Conservation (phyloP, 53 echinoderm and acorn worm genomes). For the Pentamera pediparva region DNA sequence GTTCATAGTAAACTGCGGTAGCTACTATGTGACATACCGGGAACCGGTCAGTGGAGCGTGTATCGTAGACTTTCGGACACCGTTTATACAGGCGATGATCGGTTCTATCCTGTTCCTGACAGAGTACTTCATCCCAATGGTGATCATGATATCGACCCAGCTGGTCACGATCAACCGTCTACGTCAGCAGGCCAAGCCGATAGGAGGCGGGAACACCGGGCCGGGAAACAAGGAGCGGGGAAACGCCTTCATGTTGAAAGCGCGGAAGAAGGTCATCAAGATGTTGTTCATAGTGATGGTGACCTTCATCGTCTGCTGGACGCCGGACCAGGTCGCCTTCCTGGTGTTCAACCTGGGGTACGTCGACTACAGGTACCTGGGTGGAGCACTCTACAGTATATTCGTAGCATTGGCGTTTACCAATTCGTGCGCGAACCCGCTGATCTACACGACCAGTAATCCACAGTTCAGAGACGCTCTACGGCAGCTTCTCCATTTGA, state of each 20-base stretch:
- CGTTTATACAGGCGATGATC: constrained; percentile 38
- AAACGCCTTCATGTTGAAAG: constrained; percentile 20
- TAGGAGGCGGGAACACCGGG: background rate
- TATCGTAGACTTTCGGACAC: constrained; percentile 45
- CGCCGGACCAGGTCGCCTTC: constrained; percentile 41
- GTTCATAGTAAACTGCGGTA: constrained; percentile 46
- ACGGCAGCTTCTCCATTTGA: background rate
- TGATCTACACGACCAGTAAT: constrained; percentile 44
- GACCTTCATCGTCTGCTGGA: constrained; percentile 49
- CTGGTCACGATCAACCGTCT: constrained; percentile 55
- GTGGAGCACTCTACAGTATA: constrained; percentile 28
- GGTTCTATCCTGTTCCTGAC: constrained; percentile 60
- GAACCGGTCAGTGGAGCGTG: constrained; percentile 31
- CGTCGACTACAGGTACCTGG: constrained; percentile 26
- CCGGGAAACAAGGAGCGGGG: background rate
- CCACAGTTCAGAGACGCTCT: constrained; percentile 43
- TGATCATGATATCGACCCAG: constrained; percentile 71
- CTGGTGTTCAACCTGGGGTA: constrained; percentile 44
- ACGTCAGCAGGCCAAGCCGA: constrained; percentile 33
- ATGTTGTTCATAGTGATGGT: constrained; percentile 40
- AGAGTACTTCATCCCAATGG: constrained; percentile 61
- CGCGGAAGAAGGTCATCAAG: constrained; percentile 40
- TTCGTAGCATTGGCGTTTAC: constrained; percentile 39
- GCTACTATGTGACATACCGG: constrained; percentile 51
- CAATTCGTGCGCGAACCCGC: constrained; percentile 47